Evolutionary conservation across 2,113 vertebrate species (phyloP).

Genomic region (Daubentonia madagascariensis): DNA sequence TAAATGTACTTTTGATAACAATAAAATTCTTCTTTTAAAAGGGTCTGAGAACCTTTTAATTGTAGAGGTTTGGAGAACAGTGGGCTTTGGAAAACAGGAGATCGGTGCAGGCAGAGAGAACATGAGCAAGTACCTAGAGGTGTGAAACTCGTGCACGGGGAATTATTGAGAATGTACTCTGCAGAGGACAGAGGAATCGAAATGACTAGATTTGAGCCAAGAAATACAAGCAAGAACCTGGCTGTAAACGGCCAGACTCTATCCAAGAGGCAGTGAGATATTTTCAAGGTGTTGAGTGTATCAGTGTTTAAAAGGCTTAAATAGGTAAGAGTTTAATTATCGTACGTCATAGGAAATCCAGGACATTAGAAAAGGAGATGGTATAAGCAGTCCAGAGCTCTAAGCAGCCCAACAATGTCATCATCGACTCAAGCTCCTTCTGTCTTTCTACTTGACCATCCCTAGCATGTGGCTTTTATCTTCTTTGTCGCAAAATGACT

Average conservation of each 20-base stretch:
- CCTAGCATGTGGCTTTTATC: not conserved
- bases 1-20: constrained; percentile 4
- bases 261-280: not conserved
- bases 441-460: not conserved
- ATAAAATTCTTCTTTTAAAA: not conserved
- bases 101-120: not conserved
- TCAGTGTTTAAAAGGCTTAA: not conserved
- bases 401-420: not conserved
- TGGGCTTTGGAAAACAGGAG: not conserved
- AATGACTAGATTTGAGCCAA: not conserved
- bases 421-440: not conserved
- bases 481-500: constrained; percentile 6
- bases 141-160: not conserved
- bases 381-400: not conserved
- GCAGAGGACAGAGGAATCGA: not conserved
- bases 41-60: not conserved
- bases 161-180: not conserved
- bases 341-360: not conserved
- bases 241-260: not conserved
- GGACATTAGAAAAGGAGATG: not conserved
- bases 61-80: not conserved
- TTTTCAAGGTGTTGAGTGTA: not conserved
- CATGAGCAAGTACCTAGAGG: not conserved
- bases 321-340: not conserved
- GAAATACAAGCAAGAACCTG: not conserved